Conservation (phyloP, 2,888 invertebrate genomes). For the Heteropelma amictum region DNA sequence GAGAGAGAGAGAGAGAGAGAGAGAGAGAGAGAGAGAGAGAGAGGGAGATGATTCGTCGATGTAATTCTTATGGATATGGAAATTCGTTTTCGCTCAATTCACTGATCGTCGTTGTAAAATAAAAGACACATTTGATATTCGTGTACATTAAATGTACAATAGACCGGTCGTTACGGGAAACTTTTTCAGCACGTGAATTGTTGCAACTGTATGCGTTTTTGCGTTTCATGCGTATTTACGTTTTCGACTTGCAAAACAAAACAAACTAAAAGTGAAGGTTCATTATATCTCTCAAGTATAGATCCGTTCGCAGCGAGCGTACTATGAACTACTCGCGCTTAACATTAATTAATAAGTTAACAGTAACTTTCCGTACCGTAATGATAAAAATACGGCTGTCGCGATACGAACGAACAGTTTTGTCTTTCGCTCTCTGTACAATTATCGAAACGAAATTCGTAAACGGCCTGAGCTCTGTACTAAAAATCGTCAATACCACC, state of each 20-base stretch:
- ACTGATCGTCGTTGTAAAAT: slow-evolving; percentile 28
- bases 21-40: slow-evolving; percentile 33
- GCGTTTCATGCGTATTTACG: not conserved
- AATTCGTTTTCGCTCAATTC: slow-evolving; percentile 14
- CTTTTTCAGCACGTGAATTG: slow-evolving; percentile 3
- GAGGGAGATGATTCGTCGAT: slow-evolving; percentile 35
- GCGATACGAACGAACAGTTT: slow-evolving; percentile 57
- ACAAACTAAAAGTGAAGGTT: slow-evolving; percentile 46
- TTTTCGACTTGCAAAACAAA: slow-evolving; percentile 1
- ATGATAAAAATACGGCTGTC: slow-evolving; percentile 61
- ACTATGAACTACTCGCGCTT: slow-evolving; percentile 61
- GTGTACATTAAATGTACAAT: not conserved
- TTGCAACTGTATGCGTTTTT: not conserved
- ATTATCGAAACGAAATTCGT: slow-evolving; percentile 55
- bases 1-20: slow-evolving; percentile 21
- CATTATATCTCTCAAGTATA: slow-evolving; percentile 62
- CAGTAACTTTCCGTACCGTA: slow-evolving; percentile 57
- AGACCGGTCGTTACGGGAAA: slow-evolving; percentile 33
- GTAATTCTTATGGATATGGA: slow-evolving; percentile 17
- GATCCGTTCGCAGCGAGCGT: slow-evolving; percentile 61
- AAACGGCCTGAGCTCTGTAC: slow-evolving; percentile 58
- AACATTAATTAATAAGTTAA: slow-evolving; percentile 69
- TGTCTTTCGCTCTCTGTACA: slow-evolving; percentile 64
- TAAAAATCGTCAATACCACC: slow-evolving; percentile 88
- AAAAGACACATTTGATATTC: not conserved